Evolutionary conservation across 37 sponge, comb jelly and placozoan species (phyloP), one percentile per base, ranked within the genome.

Genomic region (Axinella damicornis): DNA sequence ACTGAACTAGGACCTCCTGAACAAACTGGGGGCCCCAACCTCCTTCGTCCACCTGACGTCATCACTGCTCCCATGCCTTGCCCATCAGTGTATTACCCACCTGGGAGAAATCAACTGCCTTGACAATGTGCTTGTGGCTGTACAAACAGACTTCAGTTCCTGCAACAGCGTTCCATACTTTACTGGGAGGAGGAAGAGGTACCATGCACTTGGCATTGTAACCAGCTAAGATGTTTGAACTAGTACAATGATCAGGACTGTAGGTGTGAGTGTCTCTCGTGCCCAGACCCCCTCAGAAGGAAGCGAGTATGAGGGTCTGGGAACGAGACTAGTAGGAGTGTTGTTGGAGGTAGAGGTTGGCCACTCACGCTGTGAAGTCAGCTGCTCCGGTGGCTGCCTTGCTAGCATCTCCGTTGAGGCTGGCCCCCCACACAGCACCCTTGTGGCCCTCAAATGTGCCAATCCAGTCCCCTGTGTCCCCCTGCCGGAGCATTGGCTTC

Each of bases 381-480:
- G 99, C 99, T 39, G 99, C 95, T 37, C 96, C 97, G 32, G 99
- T 97, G 15, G 94, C 96, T 57, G 95, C 98, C 41, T 80, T 32
- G n/a, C 71, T 80, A 16, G 91, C 97, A 63, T 89, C 92, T 13
- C 53, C 65, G 52, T 83, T 97, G 60, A 99, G 74, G 62, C 93
- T 77, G 0, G 93, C 96, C n/a, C 94, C 94, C 99, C 99, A 99
- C 0, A 99, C 94, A 36, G 99, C 99, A 24, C 99, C 99, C 68
- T 97, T 99, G 86, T 99, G 99, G 18, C 99, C 99, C 27, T 95
- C 92, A 89, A 93, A 99, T 53, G 98, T 99, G 6, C 99, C 99
- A 53, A 99, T 89, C 99, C 99, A 99, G 74, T 99, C 99, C 27
- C 99, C 99, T 33, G 99, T 99, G 57, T 94, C 92, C 24, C 97